These are phyloP conservation scores for Gopherus evgoodei DNA, from an alignment of 2,113 vertebrate species.

Conservation along the genomic window DNA sequence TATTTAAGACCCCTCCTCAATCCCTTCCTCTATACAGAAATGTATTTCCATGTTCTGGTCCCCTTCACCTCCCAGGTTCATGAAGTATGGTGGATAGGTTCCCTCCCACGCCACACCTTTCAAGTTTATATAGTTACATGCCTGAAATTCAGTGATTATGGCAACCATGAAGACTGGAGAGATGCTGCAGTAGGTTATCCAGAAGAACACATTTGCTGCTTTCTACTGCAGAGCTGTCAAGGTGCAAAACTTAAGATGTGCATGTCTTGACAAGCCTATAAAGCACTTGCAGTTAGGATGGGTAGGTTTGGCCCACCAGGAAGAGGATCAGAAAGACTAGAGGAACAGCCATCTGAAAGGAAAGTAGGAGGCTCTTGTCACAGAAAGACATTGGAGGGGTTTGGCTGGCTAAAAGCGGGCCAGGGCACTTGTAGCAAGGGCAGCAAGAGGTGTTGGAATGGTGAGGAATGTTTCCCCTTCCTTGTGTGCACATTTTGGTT, in stretches of 20 bases:
- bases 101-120: not conserved
- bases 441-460: not conserved
- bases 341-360: not conserved
- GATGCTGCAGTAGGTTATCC: constrained; percentile 53
- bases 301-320: constrained; percentile 4
- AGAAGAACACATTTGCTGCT: constrained; percentile 56
- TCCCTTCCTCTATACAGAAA: not conserved
- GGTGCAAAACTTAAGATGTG: constrained; percentile 55
- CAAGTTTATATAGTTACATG: not conserved
- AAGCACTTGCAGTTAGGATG: not conserved
- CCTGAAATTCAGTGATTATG: constrained; percentile 22
- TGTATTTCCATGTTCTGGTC: not conserved
- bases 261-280: constrained; percentile 48
- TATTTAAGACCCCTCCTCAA: not conserved
- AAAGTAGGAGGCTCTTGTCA: not conserved
- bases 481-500: not conserved
- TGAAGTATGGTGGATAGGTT: not conserved
- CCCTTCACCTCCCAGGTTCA: not conserved
- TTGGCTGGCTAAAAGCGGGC: fast-evolving
- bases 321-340: not conserved
- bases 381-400: not conserved
- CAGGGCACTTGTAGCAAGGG: not conserved
- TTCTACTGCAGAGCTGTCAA: constrained; percentile 55
- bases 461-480: not conserved
- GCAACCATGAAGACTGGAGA: not conserved